Percentiles rank a stretch among this genome's conserved stretches.
Conservation (phyloP, 2,113 vertebrate species). For the Eptesicus fuscus region DNA sequence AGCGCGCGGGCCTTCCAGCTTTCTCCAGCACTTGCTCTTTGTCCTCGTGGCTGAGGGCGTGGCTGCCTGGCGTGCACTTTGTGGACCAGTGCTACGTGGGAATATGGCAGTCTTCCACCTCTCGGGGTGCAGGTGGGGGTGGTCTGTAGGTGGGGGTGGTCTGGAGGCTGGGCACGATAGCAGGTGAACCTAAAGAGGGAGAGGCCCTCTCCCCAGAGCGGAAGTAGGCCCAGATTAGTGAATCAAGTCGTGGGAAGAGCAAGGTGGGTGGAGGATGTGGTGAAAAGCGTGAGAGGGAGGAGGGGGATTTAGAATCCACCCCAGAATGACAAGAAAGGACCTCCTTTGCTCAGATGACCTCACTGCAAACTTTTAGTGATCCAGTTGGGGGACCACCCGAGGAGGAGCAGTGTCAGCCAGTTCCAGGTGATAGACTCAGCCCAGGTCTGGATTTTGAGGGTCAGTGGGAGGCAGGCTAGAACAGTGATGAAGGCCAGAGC, state of each 20-base stretch:
- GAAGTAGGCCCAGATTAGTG: neutral
- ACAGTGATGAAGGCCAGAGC: neutral
- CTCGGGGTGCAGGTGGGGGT: neutral
- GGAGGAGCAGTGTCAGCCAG: neutral
- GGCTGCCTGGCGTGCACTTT: neutral
- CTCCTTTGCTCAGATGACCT: neutral
- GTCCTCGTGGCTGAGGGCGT: constrained; percentile 29
- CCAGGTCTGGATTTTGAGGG: neutral
- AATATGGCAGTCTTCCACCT: neutral
- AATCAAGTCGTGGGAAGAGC: too few relatives aligned
- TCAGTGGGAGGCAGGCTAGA: neutral
- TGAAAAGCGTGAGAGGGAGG: neutral
- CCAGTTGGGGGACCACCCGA: neutral
- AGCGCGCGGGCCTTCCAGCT: neutral
- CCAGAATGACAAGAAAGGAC: neutral
- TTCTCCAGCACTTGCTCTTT: constrained; percentile 38
- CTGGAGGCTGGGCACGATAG: neutral
- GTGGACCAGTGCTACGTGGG: neutral
- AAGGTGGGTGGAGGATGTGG: neutral
- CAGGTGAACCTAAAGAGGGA: neutral
- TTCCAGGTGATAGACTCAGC: neutral
- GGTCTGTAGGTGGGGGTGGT: neutral
- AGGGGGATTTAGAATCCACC: neutral
- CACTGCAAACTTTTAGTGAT: neutral
- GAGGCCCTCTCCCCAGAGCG: neutral